These are phyloP conservation scores for Bradypodion pumilum DNA, from an alignment of 2,797 vertebrate species.

Conservation along the genomic window DNA sequence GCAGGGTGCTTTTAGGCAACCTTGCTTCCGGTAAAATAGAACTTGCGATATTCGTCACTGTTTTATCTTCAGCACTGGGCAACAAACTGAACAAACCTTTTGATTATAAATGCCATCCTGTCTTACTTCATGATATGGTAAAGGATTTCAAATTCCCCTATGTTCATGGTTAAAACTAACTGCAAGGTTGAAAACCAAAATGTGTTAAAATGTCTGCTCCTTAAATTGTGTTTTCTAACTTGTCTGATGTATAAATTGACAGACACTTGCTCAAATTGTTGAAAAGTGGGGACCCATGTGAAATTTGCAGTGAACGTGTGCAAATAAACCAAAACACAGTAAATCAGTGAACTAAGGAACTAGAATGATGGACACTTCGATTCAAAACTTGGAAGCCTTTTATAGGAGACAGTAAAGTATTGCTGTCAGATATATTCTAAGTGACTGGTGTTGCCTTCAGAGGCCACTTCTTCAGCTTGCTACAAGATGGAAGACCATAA, in stretches of 20 bases:
- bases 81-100: constrained; percentile 35
- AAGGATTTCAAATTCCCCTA: not conserved
- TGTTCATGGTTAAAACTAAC: constrained; percentile 5
- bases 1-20: not conserved
- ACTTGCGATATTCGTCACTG: constrained; percentile 26
- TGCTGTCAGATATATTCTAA: constrained; percentile 10
- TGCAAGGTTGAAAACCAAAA: not conserved
- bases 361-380: constrained; percentile 18
- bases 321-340: constrained; percentile 24
- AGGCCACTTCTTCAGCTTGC: constrained; percentile 19
- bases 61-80: constrained; percentile 43
- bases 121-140: not conserved
- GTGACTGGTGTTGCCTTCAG: not conserved
- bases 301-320: constrained; percentile 22
- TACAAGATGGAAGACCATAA: constrained; percentile 36
- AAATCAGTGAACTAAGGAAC: constrained; percentile 26
- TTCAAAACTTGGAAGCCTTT: constrained; percentile 23
- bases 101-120: constrained; percentile 19
- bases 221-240: not conserved
- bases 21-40: constrained; percentile 6
- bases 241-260: constrained; percentile 15
- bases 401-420: constrained; percentile 20
- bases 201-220: not conserved
- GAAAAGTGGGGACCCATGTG: not conserved
- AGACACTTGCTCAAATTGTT: constrained; percentile 10